These are phyloP conservation scores for Xestobium rufovillosum DNA, from an alignment of 2,888 invertebrate genomes.

Conservation along the genomic window DNA sequence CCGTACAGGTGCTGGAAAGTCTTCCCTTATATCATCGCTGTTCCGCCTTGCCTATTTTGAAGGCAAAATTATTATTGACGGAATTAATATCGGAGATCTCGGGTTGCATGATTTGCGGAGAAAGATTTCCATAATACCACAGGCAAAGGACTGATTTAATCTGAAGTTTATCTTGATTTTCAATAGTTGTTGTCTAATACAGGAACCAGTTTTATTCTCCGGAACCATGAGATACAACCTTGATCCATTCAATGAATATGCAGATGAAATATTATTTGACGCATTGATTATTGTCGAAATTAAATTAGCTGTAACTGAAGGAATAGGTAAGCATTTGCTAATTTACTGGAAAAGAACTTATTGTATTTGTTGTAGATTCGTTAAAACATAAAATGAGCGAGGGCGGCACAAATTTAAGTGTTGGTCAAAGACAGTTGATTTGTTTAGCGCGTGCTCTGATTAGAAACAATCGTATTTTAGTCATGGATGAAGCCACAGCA, in stretches of 20 bases:
- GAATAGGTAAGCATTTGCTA: conserved; percentile 33
- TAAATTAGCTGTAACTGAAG: conserved; percentile 40
- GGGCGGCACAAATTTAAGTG: conserved; percentile 68
- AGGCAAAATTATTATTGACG: conserved; percentile 50
- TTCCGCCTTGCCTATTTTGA: conserved; percentile 50
- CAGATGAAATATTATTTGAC: conserved; percentile 30
- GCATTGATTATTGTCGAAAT: conserved; percentile 44
- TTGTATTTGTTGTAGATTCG: conserved; percentile 24
- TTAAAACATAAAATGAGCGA: conserved; percentile 60
- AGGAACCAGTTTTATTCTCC: conserved; percentile 59
- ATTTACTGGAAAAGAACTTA: too few species aligned
- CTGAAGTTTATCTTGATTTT: background rate
- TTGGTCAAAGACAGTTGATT: conserved; percentile 73
- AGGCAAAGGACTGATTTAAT: conserved; percentile 35
- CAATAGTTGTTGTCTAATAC: conserved; percentile 29
- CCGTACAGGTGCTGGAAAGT: conserved; percentile 53
- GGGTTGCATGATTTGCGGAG: conserved; percentile 50
- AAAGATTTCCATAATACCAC: conserved; percentile 57
- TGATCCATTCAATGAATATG: conserved; percentile 54
- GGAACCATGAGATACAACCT: conserved; percentile 58
- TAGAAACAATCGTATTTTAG: conserved; percentile 62
- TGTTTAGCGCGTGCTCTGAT: conserved; percentile 74
- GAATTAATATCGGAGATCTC: conserved; percentile 41
- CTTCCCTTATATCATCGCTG: conserved; percentile 47
- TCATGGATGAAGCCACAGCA: conserved; percentile 55